Percentiles rank a stretch among this genome's conserved stretches.
Conservation (phyloP, 2,797 vertebrate species). For the Microchirus variegatus region DNA sequence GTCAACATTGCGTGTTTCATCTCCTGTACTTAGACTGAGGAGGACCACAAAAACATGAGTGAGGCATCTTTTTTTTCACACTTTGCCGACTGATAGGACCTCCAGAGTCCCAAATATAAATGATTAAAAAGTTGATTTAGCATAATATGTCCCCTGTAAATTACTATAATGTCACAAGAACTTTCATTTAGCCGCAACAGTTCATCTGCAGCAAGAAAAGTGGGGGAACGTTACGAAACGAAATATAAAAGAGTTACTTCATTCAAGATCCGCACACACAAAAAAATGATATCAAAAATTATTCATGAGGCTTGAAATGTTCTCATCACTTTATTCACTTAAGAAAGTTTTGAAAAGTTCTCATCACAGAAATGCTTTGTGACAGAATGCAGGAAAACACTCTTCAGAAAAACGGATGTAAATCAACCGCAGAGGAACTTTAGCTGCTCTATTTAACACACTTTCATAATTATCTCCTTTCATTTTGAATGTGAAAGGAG, state of each 20-base stretch:
- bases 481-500: slow-evolving; percentile 7
- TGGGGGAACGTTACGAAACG: not conserved
- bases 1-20: no score
- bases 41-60: no score
- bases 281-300: not conserved
- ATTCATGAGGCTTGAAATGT: slow-evolving; percentile 5
- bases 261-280: not conserved
- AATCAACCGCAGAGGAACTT: slow-evolving; percentile 5
- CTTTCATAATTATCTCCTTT: slow-evolving; percentile 33
- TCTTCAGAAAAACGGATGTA: slow-evolving; percentile 16
- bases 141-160: no score
- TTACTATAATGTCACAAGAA: no score
- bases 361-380: not conserved
- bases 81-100: no score
- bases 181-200: no score
- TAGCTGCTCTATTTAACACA: slow-evolving; percentile 16
- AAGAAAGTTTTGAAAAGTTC: not conserved
- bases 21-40: no score
- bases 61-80: no score
- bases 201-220: no score
- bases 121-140: no score
- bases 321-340: not conserved
- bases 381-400: not conserved
- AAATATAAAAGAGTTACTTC: not conserved
- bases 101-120: no score